phyloP scores from a whole-genome alignment of 2,888 invertebrate species.

The Himalopsyche japonica region DNA sequence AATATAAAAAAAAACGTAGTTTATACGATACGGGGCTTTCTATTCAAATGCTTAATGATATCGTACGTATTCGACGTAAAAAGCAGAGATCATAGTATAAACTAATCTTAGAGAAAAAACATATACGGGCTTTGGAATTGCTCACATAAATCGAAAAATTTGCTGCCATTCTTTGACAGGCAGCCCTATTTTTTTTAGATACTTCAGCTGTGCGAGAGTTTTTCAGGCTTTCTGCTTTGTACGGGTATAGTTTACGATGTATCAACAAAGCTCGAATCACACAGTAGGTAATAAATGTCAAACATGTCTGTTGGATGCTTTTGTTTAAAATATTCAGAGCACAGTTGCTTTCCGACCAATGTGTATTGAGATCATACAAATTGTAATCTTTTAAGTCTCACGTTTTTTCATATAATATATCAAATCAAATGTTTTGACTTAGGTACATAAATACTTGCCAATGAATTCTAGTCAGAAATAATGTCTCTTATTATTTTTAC shows the following conservation, averaged over 20 bases:
- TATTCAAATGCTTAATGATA: neutral
- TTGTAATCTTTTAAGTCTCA: too few relatives aligned
- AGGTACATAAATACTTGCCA: too few relatives aligned
- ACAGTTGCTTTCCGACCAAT: too few relatives aligned
- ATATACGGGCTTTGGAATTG: neutral
- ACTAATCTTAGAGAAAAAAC: neutral
- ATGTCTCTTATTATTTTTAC: too few relatives aligned
- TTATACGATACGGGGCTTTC: neutral
- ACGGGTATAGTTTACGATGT: neutral
- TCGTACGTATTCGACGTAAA: neutral
- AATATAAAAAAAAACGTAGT: too few relatives aligned
- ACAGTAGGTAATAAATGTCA: neutral
- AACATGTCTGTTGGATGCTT: neutral
- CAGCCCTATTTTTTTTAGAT: neutral
- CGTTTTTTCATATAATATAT: too few relatives aligned
- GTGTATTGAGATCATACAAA: too few relatives aligned
- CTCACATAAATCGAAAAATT: neutral
- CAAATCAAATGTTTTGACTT: too few relatives aligned
- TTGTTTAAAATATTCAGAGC: neutral
- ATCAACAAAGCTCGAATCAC: neutral
- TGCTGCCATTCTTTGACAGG: neutral
- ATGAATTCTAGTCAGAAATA: too few relatives aligned
- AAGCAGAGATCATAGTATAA: neutral
- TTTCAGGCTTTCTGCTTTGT: neutral
- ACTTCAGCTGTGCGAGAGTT: neutral